Evolutionary conservation across 1,140 invertebrate genomes (phyloP).

Genomic region (Drosophila watanabei): DNA sequence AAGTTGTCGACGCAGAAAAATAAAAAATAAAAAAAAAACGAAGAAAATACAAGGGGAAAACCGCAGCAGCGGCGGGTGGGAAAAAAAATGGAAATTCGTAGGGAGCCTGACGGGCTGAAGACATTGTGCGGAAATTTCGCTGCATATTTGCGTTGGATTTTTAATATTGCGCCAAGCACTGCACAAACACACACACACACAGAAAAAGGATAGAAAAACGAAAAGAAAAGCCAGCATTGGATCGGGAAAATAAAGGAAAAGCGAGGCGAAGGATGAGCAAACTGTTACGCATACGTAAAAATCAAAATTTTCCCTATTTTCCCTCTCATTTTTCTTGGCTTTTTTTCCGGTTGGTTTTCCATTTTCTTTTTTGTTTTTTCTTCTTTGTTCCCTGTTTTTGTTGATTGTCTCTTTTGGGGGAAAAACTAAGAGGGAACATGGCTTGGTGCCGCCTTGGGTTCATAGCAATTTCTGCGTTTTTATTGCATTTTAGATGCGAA

Average conservation of each 20-base stretch:
- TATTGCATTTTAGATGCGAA: constrained; percentile 69
- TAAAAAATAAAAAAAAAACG: constrained; percentile 16
- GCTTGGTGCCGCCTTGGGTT: constrained; percentile 29
- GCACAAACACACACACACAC: constrained; percentile 31
- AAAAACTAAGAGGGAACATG: constrained; percentile 10
- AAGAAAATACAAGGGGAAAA: constrained; percentile 27
- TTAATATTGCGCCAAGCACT: constrained; percentile 75
- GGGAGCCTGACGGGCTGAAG: constrained; percentile 24
- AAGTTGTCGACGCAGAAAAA: constrained; percentile 62
- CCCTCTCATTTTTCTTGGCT: not conserved
- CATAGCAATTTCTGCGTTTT: constrained; percentile 47
- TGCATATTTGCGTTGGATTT: constrained; percentile 81
- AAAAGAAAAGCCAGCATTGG: constrained; percentile 7
- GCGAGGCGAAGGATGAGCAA: constrained; percentile 38
- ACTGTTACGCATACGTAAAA: constrained; percentile 79
- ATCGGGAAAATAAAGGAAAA: not conserved
- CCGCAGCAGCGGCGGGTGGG: constrained; percentile 26
- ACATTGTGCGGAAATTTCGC: constrained; percentile 65
- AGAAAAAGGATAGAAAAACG: not conserved
- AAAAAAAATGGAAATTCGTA: constrained; percentile 17
- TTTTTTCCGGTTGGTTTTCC: constrained; percentile 11
- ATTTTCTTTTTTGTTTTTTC: constrained; percentile 7
- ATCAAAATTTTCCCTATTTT: constrained; percentile 57
- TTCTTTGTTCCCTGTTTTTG: constrained; percentile 14
- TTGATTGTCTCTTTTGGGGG: constrained; percentile 64